These are phyloP conservation scores for Diadegma fenestrale DNA, from an alignment of 2,888 invertebrate species.

Conservation along the genomic window DNA sequence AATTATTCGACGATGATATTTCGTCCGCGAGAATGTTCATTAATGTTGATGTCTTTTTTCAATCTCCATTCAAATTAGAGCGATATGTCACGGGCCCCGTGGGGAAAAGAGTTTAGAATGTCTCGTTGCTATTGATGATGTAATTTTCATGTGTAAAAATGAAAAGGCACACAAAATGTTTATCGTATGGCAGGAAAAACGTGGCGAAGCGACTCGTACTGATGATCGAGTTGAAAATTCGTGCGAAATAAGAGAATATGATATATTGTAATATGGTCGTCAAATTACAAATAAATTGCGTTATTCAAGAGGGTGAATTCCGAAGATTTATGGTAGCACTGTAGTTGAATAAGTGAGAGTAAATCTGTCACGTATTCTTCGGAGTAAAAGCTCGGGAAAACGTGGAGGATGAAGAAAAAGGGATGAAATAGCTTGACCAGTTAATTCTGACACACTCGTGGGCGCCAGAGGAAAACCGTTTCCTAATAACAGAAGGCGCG, in stretches of 20 bases:
- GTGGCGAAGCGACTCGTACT: not conserved
- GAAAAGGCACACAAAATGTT: not conserved
- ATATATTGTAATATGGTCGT: not conserved
- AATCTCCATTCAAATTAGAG: not conserved
- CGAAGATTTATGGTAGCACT: not conserved
- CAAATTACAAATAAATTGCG: not conserved
- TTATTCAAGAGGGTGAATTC: not conserved
- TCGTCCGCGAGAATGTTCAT: not conserved
- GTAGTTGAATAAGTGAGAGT: conserved; percentile 63
- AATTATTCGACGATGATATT: not conserved
- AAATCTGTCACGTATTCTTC: conserved; percentile 51
- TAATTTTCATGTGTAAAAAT: not conserved
- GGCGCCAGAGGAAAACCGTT: conserved; percentile 58
- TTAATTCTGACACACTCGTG: conserved; percentile 44
- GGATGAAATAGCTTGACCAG: conserved; percentile 57
- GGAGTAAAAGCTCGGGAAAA: conserved; percentile 10
- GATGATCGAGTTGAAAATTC: not conserved
- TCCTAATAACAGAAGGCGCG: conserved; percentile 74
- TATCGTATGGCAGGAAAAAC: not conserved
- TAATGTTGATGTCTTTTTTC: not conserved
- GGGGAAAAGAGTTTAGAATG: not conserved
- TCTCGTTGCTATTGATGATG: not conserved
- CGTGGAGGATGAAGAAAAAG: conserved; percentile 11
- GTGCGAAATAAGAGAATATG: not conserved
- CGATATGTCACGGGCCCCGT: not conserved